Base-by-base conservation (phyloP, 2,113 vertebrate species). In the Elachura formosa region DNA sequence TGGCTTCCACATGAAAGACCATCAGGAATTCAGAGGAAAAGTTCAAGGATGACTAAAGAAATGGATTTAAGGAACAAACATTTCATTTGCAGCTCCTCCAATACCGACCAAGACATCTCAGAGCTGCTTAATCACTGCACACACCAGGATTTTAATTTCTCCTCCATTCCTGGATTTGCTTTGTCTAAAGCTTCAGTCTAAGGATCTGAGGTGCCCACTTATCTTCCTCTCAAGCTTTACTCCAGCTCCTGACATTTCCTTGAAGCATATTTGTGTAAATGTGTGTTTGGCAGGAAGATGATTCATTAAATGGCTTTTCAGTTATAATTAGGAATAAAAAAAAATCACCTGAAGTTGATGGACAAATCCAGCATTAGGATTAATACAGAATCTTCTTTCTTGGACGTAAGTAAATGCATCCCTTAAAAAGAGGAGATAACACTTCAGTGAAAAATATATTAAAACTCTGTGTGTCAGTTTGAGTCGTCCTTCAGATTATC, bases 371-470 rank as follows among this genome's bases (percentile, higher is more conserved):
- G 99, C 98, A 94, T 99, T 99, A 75, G 99, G 99, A 98, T 99
- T 99, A 97, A 99, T 99, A 98, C 99, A 99, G 98, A 99, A 99
- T 97, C 99, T 98, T 93, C 99, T 99, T 98, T 99, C 99, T 97
- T 99, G 99, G 85, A 99, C 99, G 34, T 99, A 99, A 94, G 98
- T 99, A 98, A 99, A 99, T 22, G 99, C 99, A 80, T 99, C 99
- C 98, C 99, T 99, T 80, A 48, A 84, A 26, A 91, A 86, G 33
- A 95, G 14, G 14, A 58, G 20, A 81, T 88, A 93, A 68, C 13
- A 75, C 10, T 61, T 82, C 11, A 51, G 56, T 73, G 48, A 52
- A 49, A 82, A 82, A 59, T 1, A 6, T 3, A 29, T 19, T 19
- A 18, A 2, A 77, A 62, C 12, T 11, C 6, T 46, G 41, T 62